Evolutionary conservation across 2,888 invertebrate species (phyloP), one percentile per base, ranked within the genome.

Genomic region (Nasonovia ribisnigri): DNA sequence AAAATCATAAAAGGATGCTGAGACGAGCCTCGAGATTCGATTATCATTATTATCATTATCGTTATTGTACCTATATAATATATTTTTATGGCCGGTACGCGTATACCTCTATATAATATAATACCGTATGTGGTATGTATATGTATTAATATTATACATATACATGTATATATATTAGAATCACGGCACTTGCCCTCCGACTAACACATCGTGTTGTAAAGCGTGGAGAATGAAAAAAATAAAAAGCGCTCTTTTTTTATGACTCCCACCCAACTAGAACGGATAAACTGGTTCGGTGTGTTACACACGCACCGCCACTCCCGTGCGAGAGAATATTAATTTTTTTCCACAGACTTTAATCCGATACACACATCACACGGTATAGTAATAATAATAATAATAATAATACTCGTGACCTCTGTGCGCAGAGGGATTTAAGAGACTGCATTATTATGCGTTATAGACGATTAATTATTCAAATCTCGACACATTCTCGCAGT

Each of bases 381-480:
- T 84, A 43, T 54, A 84, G 54, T 91, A 57, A 84, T 91, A 84
- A 84, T 86, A 57, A 88, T 51, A 51, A 84, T 91, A 90, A 90
- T 60, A 60, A 89, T 43, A 60, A 67, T 57, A 36, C 51, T 54
- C 51, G 88, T 93, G 93, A 93, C 93, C 93, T 90, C 86, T 67
- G 90, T 93, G 92, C 86, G 36, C 84, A 36, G 77, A 77, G 92
- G 89, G 93, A 57, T 93, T 89, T 46, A 36, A 93, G 51, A 60
- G 42, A 84, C 77, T 77, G 43, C 13, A 84, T 84, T 60, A 60
- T 60, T 84, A 42, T 43, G 84, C 43, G 24, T 26, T 92, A 92
- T 67, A 92, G 77, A 88, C 42, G 93, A 93, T 93, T 93, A 90
- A 93, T 90, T 93, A 93, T 93, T 60, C 51, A 93, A 93, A 93